Percentiles rank a stretch among this genome's conserved stretches.
These are phyloP conservation scores for Marmota flaviventris DNA, from an alignment of 2,113 vertebrate genomes.

Conservation along the genomic window DNA sequence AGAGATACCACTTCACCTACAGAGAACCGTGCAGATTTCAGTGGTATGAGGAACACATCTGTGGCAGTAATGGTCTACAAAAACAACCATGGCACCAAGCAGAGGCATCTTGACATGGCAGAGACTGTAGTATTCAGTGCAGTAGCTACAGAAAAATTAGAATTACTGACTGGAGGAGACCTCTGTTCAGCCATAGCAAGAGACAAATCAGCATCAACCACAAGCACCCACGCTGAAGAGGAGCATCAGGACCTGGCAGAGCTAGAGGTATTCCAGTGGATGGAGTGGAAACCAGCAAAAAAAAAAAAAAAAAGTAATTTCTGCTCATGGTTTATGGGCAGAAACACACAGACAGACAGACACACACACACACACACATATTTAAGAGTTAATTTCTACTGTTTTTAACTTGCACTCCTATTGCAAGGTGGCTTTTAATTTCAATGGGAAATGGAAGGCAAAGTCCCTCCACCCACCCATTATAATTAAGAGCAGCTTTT, in stretches of 20 bases:
- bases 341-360: neutral
- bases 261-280: too few relatives aligned
- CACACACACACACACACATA: too few relatives aligned
- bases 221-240: neutral
- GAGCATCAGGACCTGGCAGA: neutral
- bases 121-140: neutral
- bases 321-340: neutral
- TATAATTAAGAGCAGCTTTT: constrained; percentile 53
- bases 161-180: neutral
- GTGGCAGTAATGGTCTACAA: neutral
- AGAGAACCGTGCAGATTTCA: neutral
- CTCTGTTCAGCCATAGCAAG: neutral
- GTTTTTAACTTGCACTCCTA: neutral
- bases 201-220: neutral
- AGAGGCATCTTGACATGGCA: neutral
- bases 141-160: neutral
- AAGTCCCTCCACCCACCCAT: neutral
- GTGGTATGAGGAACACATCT: neutral
- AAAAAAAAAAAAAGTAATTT: too few relatives aligned
- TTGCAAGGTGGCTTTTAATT: constrained; percentile 47
- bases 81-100: neutral
- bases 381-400: neutral
- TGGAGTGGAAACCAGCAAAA: neutral
- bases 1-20: neutral
- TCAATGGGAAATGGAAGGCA: neutral